These are phyloP conservation scores for Xestia c-nigrum DNA, from an alignment of 2,888 invertebrate species.

Conservation along the genomic window DNA sequence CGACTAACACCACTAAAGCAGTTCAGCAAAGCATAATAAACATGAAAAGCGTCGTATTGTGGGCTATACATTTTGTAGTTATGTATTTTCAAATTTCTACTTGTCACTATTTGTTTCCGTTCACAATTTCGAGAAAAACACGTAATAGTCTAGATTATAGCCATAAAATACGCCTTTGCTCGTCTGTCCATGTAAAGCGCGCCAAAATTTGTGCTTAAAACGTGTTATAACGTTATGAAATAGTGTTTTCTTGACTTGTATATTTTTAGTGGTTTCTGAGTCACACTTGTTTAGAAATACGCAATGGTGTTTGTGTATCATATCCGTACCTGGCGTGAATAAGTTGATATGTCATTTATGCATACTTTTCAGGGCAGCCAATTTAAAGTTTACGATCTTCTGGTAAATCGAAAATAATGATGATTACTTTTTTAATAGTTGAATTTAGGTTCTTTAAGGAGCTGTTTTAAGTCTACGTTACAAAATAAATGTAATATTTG, in stretches of 20 bases:
- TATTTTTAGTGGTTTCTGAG: slow-evolving; percentile 60
- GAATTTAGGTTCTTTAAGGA: too few species aligned
- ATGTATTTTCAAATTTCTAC: slow-evolving; percentile 60
- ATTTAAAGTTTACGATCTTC: too few species aligned
- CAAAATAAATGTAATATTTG: too few species aligned
- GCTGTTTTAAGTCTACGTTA: too few species aligned
- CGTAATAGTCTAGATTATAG: slow-evolving; percentile 46
- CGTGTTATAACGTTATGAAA: slow-evolving; percentile 55
- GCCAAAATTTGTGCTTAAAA: slow-evolving; percentile 46
- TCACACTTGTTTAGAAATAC: slow-evolving; percentile 62
- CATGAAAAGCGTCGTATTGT: slow-evolving; percentile 37
- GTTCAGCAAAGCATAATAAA: slow-evolving; percentile 24
- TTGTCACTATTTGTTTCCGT: slow-evolving; percentile 71
- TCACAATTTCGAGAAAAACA: slow-evolving; percentile 64
- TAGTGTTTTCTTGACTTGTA: slow-evolving; percentile 47
- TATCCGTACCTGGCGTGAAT: too few species aligned
- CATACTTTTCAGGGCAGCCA: too few species aligned
- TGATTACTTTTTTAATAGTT: too few species aligned
- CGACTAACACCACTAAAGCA: slow-evolving; percentile 12
- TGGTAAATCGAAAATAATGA: too few species aligned
- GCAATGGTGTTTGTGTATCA: slow-evolving; percentile 10
- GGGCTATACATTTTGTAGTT: slow-evolving; percentile 58
- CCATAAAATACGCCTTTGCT: slow-evolving; percentile 48
- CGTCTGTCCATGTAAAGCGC: slow-evolving; percentile 48
- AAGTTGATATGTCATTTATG: too few species aligned